Percentiles rank a stretch among this genome's conserved stretches.
Evolutionary conservation across 2,113 vertebrate species (phyloP).

Genomic region (Octodon degus): DNA sequence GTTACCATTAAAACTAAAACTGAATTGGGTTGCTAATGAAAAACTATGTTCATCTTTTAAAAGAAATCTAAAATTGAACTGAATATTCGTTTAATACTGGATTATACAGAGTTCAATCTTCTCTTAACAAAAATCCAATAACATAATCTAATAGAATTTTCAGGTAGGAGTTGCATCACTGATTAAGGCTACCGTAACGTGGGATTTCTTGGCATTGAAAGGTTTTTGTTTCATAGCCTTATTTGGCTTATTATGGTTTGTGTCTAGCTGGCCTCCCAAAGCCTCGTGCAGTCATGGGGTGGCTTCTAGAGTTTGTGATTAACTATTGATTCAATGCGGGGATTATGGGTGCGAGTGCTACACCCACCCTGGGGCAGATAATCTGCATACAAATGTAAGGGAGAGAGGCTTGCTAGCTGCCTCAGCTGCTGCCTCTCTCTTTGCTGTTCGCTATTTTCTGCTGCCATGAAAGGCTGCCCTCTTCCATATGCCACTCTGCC

Average conservation of each 20-base stretch:
- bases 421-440: too few relatives aligned
- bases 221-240: neutral
- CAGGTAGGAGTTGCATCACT: neutral
- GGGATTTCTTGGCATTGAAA: neutral
- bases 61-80: neutral
- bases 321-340: too few relatives aligned
- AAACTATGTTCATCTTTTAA: neutral
- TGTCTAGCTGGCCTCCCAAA: too few relatives aligned
- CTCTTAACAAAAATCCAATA: neutral
- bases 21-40: neutral
- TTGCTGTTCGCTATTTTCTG: too few relatives aligned
- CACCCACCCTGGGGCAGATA: too few relatives aligned
- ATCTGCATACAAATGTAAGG: too few relatives aligned
- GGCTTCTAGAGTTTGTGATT: too few relatives aligned
- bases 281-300: too few relatives aligned
- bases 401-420: too few relatives aligned
- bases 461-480: too few relatives aligned
- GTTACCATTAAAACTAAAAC: neutral
- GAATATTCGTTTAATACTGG: neutral
- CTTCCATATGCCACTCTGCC: too few relatives aligned
- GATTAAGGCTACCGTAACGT: neutral
- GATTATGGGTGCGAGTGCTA: too few relatives aligned
- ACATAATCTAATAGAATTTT: neutral
- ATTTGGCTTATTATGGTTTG: neutral
- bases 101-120: neutral